These are phyloP conservation scores for Ennomos quercinarius DNA, from an alignment of 2,888 invertebrate species.

Conservation along the genomic window DNA sequence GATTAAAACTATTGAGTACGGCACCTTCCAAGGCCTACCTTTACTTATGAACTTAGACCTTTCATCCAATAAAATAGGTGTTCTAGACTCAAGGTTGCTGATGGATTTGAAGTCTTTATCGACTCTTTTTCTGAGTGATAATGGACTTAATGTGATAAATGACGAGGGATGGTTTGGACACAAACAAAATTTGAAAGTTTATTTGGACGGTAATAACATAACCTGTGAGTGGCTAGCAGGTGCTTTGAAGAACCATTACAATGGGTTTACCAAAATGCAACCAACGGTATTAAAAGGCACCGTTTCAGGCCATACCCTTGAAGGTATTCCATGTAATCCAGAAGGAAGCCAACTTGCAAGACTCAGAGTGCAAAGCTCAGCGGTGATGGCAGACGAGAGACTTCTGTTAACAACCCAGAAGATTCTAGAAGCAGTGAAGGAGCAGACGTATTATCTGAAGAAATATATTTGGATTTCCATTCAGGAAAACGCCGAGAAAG, in stretches of 20 bases:
- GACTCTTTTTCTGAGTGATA: slow-evolving; percentile 61
- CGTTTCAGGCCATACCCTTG: slow-evolving; percentile 54
- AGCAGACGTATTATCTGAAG: slow-evolving; percentile 65
- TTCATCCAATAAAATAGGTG: slow-evolving; percentile 57
- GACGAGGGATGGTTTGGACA: slow-evolving; percentile 68
- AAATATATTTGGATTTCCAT: slow-evolving; percentile 48
- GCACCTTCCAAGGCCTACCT: slow-evolving; percentile 63
- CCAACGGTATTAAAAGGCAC: slow-evolving; percentile 52
- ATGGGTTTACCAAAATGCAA: slow-evolving; percentile 68
- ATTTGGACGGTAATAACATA: slow-evolving; percentile 68
- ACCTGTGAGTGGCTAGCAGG: slow-evolving; percentile 69
- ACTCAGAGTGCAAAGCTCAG: not conserved
- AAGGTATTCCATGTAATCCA: slow-evolving; percentile 66
- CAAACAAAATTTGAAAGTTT: slow-evolving; percentile 57
- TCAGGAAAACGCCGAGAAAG: slow-evolving; percentile 43
- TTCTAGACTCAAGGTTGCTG: slow-evolving; percentile 66
- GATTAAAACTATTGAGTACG: slow-evolving; percentile 60
- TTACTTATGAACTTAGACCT: slow-evolving; percentile 55
- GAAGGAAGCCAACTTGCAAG: slow-evolving; percentile 34
- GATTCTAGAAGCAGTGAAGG: slow-evolving; percentile 67
- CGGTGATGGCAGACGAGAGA: slow-evolving; percentile 61
- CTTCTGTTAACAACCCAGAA: slow-evolving; percentile 66
- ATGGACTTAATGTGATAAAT: slow-evolving; percentile 58
- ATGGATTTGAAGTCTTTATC: slow-evolving; percentile 64
- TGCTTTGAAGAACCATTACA: slow-evolving; percentile 64